phyloP scores from a whole-genome alignment of 2,797 vertebrate genomes.

The Spondyliosoma cantharus region DNA sequence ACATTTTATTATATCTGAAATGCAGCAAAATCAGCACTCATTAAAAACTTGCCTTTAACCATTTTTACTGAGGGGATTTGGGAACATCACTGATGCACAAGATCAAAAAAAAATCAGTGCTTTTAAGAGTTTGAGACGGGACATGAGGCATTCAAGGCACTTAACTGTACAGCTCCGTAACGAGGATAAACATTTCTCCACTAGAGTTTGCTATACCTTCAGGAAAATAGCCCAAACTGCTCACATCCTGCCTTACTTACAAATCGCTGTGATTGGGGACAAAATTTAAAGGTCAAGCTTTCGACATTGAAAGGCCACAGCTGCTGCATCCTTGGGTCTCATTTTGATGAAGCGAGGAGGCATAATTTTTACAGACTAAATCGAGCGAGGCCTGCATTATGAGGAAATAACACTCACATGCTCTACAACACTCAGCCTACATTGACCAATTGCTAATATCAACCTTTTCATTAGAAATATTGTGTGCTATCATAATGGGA shows the following conservation, averaged over 20 bases:
- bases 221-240: background rate
- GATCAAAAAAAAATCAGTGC: background rate
- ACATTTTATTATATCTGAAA: background rate
- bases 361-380: background rate
- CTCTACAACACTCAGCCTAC: background rate
- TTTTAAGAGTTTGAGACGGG: background rate
- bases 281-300: slow-evolving; percentile 43
- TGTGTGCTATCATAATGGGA: background rate
- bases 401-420: background rate
- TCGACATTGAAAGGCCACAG: slow-evolving; percentile 46
- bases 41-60: background rate
- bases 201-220: slow-evolving; percentile 5
- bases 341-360: slow-evolving; percentile 14
- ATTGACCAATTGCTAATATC: background rate
- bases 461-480: slow-evolving; percentile 4
- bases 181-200: background rate
- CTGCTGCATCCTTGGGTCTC: slow-evolving; percentile 28
- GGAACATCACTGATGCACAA: background rate
- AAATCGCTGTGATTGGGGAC: slow-evolving; percentile 25
- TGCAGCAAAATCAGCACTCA: background rate
- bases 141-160: background rate
- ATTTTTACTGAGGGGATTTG: background rate
- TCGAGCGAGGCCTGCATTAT: background rate
- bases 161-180: background rate
- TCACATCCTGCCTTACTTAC: slow-evolving; percentile 6